phyloP scores from a whole-genome alignment of 2,888 invertebrate genomes.

The Acanthopleura granulata region DNA sequence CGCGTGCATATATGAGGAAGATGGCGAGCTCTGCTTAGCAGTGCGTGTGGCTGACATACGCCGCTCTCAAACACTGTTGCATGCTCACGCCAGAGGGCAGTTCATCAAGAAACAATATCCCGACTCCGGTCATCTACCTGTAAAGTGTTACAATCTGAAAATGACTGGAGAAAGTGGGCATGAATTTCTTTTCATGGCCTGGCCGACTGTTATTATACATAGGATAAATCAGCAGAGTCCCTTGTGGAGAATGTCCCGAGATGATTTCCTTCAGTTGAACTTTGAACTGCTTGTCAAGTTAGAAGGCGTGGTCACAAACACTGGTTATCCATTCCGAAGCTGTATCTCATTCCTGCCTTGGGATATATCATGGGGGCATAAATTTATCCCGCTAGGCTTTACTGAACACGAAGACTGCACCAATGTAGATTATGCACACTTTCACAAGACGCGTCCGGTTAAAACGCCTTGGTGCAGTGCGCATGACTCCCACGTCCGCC shows the following conservation, averaged over 20 bases:
- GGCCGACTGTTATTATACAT: slow-evolving; percentile 97
- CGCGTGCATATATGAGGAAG: slow-evolving; percentile 83
- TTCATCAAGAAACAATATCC: slow-evolving; percentile 91
- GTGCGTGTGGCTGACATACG: slow-evolving; percentile 70
- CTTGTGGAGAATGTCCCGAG: slow-evolving; percentile 87
- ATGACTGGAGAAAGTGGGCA: slow-evolving; percentile 92
- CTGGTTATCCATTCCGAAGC: slow-evolving; percentile 46
- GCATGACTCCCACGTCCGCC: neutral
- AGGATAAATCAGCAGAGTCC: slow-evolving; percentile 91
- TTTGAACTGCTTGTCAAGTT: slow-evolving; percentile 96
- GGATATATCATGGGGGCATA: slow-evolving; percentile 47
- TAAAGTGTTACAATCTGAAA: slow-evolving; percentile 90
- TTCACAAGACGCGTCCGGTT: slow-evolving; percentile 32
- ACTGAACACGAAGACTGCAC: slow-evolving; percentile 22
- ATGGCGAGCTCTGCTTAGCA: slow-evolving; percentile 66
- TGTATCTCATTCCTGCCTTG: slow-evolving; percentile 45
- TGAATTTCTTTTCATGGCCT: slow-evolving; percentile 94
- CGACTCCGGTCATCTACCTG: slow-evolving; percentile 90
- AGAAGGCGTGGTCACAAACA: slow-evolving; percentile 81
- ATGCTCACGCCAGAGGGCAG: slow-evolving; percentile 93
- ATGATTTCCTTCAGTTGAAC: slow-evolving; percentile 87
- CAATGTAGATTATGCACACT: slow-evolving; percentile 35
- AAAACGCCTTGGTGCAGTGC: slow-evolving; percentile 37
- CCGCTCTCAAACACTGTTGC: slow-evolving; percentile 69
- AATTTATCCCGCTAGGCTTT: slow-evolving; percentile 34